Percentiles rank a stretch among this genome's conserved stretches.
Evolutionary conservation across 1,140 invertebrate genomes (phyloP).

Genomic region (Schlechtendalia chinensis): DNA sequence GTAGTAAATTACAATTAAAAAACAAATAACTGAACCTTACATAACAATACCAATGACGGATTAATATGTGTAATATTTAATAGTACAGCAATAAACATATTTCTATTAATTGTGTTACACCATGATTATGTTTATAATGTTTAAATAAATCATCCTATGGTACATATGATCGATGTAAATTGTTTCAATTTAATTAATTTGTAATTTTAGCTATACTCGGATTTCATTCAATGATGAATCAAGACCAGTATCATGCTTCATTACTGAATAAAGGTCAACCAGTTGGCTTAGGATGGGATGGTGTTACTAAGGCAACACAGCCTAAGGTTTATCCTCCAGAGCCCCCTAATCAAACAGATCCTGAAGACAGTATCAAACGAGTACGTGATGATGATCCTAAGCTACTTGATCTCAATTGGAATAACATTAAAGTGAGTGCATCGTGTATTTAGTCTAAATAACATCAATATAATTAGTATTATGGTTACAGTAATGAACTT

Average conservation of each 20-base stretch:
- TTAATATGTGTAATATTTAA: neutral
- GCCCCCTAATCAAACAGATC: constrained; percentile 90
- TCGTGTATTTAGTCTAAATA: constrained; percentile 27
- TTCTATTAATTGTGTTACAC: too few species aligned
- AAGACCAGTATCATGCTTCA: constrained; percentile 98
- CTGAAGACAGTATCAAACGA: constrained; percentile 84
- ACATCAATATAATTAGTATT: neutral
- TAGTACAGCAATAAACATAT: too few species aligned
- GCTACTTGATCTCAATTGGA: constrained; percentile 89
- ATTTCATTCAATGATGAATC: constrained; percentile 99
- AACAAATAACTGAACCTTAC: too few species aligned
- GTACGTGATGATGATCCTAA: constrained; percentile 84
- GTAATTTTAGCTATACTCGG: constrained; percentile 83
- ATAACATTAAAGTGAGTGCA: constrained; percentile 86
- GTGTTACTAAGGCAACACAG: constrained; percentile 90
- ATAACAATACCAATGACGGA: too few species aligned
- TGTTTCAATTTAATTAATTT: neutral
- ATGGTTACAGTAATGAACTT: neutral
- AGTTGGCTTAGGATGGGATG: constrained; percentile 83
- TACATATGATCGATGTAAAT: neutral
- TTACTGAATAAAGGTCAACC: constrained; percentile 86
- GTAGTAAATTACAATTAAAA: too few species aligned
- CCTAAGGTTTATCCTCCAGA: constrained; percentile 87
- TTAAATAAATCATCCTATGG: too few species aligned
- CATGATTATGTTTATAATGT: too few species aligned